Percentiles rank a stretch among this genome's conserved stretches.
Evolutionary conservation across 2,888 invertebrate genomes (phyloP).

Genomic region (Dendrolimus houi): DNA sequence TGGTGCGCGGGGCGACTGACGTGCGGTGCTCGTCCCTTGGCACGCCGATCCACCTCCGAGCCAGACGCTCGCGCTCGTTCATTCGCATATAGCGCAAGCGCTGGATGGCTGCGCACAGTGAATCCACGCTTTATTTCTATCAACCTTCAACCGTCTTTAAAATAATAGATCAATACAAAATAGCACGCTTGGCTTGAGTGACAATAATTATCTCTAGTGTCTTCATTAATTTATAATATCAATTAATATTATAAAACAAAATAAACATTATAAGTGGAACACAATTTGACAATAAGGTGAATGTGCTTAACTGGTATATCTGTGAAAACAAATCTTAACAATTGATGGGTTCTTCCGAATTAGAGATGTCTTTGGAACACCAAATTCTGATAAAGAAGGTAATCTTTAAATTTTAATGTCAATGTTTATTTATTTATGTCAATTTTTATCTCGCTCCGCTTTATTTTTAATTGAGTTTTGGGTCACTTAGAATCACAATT

Average conservation of each 20-base stretch:
- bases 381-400: conserved; percentile 67
- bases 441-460: conserved; percentile 1
- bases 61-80: conserved; percentile 29
- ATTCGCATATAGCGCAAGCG: conserved; percentile 51
- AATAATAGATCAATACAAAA: conserved; percentile 11
- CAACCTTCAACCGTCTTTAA: conserved; percentile 31
- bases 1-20: conserved; percentile 17
- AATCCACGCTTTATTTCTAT: conserved; percentile 17
- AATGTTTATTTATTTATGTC: not conserved
- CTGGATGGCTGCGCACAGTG: conserved; percentile 45
- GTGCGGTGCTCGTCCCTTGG: conserved; percentile 13
- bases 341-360: conserved; percentile 52
- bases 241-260: conserved; percentile 32
- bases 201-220: conserved; percentile 47
- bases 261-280: conserved; percentile 33
- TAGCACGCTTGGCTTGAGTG: conserved; percentile 38
- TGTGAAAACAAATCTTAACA: conserved; percentile 19
- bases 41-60: conserved; percentile 26
- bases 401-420: conserved; percentile 14
- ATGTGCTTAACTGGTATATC: conserved; percentile 38
- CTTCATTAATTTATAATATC: conserved; percentile 36
- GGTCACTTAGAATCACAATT: not conserved
- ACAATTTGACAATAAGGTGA: conserved; percentile 25
- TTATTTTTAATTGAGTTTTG: not conserved
- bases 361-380: conserved; percentile 63